A percentile compares a stretch with the other conserved stretches of the same genome.
Conservation (phyloP, 2,113 vertebrate species). For the Lepus europaeus region DNA sequence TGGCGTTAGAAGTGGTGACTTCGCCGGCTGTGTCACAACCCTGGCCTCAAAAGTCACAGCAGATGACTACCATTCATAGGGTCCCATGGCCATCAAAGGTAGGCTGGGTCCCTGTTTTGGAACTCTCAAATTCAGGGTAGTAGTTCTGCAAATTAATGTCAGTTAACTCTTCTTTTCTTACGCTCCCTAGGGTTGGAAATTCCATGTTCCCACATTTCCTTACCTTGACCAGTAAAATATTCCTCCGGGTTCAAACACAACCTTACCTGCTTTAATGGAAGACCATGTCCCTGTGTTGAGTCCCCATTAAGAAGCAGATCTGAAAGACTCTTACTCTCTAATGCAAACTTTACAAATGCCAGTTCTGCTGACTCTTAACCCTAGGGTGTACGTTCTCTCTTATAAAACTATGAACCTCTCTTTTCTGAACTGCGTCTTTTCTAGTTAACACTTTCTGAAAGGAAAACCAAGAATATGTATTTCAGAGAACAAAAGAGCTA, state of each 20-base stretch:
- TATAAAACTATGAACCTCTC: background rate
- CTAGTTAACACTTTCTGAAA: background rate
- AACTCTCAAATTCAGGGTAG: background rate
- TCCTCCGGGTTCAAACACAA: background rate
- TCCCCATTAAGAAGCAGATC: background rate
- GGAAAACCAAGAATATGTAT: background rate
- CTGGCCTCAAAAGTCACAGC: too few relatives aligned
- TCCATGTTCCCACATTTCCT: background rate
- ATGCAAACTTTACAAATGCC: background rate
- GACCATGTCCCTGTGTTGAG: background rate
- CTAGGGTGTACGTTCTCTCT: background rate
- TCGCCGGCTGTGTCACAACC: too few relatives aligned
- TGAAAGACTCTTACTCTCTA: conserved; percentile 8
- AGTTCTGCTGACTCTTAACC: background rate
- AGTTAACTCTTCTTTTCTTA: background rate
- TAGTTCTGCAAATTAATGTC: background rate
- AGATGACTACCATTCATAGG: too few relatives aligned
- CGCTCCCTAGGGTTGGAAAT: background rate
- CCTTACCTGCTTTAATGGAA: background rate
- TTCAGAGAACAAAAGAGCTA: background rate
- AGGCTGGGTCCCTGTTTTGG: background rate
- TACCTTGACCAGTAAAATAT: background rate
- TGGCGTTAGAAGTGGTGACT: too few relatives aligned
- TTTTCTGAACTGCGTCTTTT: background rate
- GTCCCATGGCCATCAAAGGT: background rate